Evolutionary conservation across 2,888 invertebrate genomes (phyloP).

Genomic region (Polyommatus iphigenia): DNA sequence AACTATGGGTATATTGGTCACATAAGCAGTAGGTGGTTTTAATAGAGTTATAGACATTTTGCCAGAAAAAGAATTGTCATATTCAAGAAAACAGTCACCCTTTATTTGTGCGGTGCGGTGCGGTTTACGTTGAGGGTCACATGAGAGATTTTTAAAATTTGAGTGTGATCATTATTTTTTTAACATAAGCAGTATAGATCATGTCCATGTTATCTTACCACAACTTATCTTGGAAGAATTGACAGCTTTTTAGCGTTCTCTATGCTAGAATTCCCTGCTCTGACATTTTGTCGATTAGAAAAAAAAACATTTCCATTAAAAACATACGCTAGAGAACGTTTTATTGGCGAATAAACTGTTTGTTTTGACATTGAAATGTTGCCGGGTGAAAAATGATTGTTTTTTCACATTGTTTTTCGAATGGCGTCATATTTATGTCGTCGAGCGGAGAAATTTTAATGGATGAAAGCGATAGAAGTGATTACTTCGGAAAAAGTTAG

Average conservation of each 20-base stretch:
- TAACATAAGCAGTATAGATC: no score
- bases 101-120: no score
- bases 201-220: no score
- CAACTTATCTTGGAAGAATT: background rate
- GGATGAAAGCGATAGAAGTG: background rate
- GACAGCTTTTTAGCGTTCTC: background rate
- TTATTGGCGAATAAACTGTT: slow-evolving; percentile 15
- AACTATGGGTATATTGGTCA: no score
- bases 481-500: background rate
- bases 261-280: background rate
- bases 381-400: background rate
- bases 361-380: slow-evolving; percentile 17
- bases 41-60: no score
- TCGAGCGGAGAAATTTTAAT: background rate
- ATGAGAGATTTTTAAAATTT: no score
- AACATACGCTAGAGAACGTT: background rate
- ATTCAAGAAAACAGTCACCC: no score
- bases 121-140: no score
- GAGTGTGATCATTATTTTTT: no score
- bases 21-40: no score
- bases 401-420: background rate
- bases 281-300: background rate
- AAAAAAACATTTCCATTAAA: slow-evolving; percentile 19
- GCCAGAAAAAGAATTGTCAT: no score
- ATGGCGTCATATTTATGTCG: background rate